These are phyloP conservation scores for Cherax destructor DNA, from an alignment of 1,140 invertebrate genomes.

Conservation along the genomic window DNA sequence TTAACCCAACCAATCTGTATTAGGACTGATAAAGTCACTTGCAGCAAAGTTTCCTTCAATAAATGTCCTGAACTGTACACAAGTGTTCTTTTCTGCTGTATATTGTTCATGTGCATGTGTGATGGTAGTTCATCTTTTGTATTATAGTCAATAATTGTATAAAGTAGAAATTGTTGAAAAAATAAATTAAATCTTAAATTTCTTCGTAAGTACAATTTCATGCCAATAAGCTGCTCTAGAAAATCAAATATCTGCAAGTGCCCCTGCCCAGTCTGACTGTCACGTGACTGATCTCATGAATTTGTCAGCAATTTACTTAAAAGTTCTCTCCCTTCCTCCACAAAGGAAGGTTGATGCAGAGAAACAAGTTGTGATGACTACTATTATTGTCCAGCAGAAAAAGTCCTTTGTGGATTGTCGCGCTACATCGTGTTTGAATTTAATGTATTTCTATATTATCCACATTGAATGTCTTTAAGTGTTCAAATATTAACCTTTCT, in stretches of 20 bases:
- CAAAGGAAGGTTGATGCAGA: conserved; percentile 31
- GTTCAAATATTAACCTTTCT: conserved; percentile 24
- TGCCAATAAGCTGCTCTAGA: not conserved
- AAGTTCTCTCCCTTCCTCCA: conserved; percentile 28
- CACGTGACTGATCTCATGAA: conserved; percentile 28
- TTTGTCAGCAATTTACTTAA: not conserved
- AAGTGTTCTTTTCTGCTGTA: too few species aligned
- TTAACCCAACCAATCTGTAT: too few species aligned
- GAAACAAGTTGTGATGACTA: not conserved
- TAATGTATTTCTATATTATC: not conserved
- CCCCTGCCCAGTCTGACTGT: not conserved
- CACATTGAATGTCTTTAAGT: not conserved
- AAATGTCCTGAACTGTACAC: too few species aligned
- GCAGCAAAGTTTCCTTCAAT: too few species aligned
- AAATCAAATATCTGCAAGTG: not conserved
- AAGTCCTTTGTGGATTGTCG: conserved; percentile 5
- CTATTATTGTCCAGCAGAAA: too few species aligned
- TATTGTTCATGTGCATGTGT: too few species aligned
- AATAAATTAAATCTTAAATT: not conserved
- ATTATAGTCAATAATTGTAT: not conserved
- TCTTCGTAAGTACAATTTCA: not conserved
- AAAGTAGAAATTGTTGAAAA: not conserved
- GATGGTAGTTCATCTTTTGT: not conserved
- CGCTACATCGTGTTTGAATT: conserved; percentile 31
- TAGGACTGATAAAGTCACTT: too few species aligned